Evolutionary conservation across 2,113 vertebrate species (phyloP).

Genomic region (Cercopithecus mona): DNA sequence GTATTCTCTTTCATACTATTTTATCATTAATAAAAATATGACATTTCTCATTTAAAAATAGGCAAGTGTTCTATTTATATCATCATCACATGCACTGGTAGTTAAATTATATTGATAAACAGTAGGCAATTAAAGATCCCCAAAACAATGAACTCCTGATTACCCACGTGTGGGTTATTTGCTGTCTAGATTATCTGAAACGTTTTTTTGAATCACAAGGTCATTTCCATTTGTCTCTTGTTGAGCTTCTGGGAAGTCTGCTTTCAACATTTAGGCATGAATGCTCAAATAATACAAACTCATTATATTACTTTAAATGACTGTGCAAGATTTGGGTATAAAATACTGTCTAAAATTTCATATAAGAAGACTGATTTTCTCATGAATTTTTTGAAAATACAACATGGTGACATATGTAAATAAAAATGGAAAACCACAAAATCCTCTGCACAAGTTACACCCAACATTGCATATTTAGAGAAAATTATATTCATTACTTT

Average conservation of each 20-base stretch:
- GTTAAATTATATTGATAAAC: conserved; percentile 69
- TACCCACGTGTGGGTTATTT: conserved; percentile 51
- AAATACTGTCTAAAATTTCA: background rate
- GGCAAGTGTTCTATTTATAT: conserved; percentile 50
- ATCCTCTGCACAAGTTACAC: background rate
- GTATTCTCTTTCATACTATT: background rate
- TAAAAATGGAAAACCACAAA: background rate
- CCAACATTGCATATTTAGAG: background rate
- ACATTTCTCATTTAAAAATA: conserved; percentile 39
- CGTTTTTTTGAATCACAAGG: conserved; percentile 36
- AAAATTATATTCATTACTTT: conserved; percentile 6
- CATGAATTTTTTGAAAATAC: background rate
- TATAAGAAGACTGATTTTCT: background rate
- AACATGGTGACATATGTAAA: background rate
- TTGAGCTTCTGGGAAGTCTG: background rate
- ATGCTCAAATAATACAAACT: background rate
- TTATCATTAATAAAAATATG: conserved; percentile 43
- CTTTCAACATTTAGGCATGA: conserved; percentile 16
- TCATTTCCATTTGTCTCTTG: conserved; percentile 27
- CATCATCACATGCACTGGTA: background rate
- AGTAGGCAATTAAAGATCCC: conserved; percentile 58
- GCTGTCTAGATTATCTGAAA: conserved; percentile 54
- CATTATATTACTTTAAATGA: background rate
- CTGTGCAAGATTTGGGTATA: background rate
- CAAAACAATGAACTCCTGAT: conserved; percentile 69